Conservation (phyloP, 23 tunicate species). For the Ciona savignyi region DNA sequence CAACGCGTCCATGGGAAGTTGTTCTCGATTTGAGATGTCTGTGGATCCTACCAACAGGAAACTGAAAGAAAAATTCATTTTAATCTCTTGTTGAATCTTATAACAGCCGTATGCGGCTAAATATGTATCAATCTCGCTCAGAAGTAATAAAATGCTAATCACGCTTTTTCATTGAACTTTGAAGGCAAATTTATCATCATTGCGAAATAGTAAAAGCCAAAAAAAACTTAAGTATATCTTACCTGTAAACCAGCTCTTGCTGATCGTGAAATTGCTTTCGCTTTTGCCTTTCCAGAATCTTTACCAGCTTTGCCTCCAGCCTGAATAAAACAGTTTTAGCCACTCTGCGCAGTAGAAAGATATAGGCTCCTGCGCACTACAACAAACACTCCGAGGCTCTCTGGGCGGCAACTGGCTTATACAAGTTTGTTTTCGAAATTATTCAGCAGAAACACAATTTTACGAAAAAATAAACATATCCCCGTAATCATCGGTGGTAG, state of each 20-base stretch:
- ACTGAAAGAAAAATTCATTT: constrained; percentile 34
- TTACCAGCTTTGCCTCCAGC: constrained; percentile 98
- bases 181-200: constrained; percentile 35
- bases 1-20: constrained; percentile 95
- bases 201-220: constrained; percentile 2
- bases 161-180: constrained; percentile 39
- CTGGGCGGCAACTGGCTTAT: constrained; percentile 13
- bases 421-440: constrained; percentile 10
- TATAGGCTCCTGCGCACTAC: constrained; percentile 13
- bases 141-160: constrained; percentile 5
- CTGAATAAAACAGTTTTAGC: constrained; percentile 9
- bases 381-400: constrained; percentile 12
- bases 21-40: constrained; percentile 78
- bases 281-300: constrained; percentile 94
- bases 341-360: not conserved
- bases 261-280: constrained; percentile 83
- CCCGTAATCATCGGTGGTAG: constrained; percentile 5
- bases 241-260: constrained; percentile 95
- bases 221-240: not conserved
- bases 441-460: constrained; percentile 1
- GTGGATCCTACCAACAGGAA: constrained; percentile 94
- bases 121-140: constrained; percentile 15
- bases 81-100: not conserved
- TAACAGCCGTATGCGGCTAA: not conserved
- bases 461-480: constrained; percentile 26